Percentiles rank a stretch among this genome's conserved stretches.
These are phyloP conservation scores for Carapus acus DNA, from an alignment of 2,797 vertebrate species.

Conservation along the genomic window DNA sequence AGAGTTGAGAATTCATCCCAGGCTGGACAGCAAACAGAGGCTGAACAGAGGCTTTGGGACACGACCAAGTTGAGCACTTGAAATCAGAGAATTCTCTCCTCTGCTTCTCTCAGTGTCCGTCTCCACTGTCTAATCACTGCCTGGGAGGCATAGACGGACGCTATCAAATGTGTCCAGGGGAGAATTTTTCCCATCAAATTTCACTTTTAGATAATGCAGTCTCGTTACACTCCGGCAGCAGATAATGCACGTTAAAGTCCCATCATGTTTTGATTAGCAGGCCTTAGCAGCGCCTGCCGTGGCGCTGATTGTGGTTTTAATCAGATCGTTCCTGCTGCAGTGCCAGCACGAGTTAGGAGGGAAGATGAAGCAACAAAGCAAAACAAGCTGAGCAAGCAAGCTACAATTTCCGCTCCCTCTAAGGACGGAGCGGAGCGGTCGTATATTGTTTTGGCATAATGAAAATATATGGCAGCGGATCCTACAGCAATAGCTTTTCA, in stretches of 20 bases:
- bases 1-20: slow-evolving; percentile 45
- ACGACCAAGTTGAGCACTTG: slow-evolving; percentile 26
- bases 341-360: slow-evolving; percentile 30
- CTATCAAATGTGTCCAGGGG: slow-evolving; percentile 38
- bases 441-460: slow-evolving; percentile 34
- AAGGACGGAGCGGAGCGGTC: slow-evolving; percentile 25
- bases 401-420: slow-evolving; percentile 29
- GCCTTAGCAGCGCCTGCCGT: slow-evolving; percentile 33
- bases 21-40: slow-evolving; percentile 34
- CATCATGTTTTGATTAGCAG: slow-evolving; percentile 59
- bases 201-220: slow-evolving; percentile 57
- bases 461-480: slow-evolving; percentile 27
- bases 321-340: slow-evolving; percentile 47
- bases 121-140: slow-evolving; percentile 31
- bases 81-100: slow-evolving; percentile 32
- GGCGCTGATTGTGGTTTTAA: slow-evolving; percentile 61
- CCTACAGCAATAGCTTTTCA: slow-evolving; percentile 27
- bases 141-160: slow-evolving; percentile 35
- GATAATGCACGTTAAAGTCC: slow-evolving; percentile 53
- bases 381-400: slow-evolving; percentile 52
- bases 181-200: slow-evolving; percentile 53
- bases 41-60: slow-evolving; percentile 51
- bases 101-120: slow-evolving; percentile 35
- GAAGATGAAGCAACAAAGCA: slow-evolving; percentile 24
- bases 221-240: slow-evolving; percentile 60